A percentile compares a stretch with the other conserved stretches of the same genome.
phyloP scores from a whole-genome alignment of 2,113 vertebrate species.

The Vidua chalybeata region DNA sequence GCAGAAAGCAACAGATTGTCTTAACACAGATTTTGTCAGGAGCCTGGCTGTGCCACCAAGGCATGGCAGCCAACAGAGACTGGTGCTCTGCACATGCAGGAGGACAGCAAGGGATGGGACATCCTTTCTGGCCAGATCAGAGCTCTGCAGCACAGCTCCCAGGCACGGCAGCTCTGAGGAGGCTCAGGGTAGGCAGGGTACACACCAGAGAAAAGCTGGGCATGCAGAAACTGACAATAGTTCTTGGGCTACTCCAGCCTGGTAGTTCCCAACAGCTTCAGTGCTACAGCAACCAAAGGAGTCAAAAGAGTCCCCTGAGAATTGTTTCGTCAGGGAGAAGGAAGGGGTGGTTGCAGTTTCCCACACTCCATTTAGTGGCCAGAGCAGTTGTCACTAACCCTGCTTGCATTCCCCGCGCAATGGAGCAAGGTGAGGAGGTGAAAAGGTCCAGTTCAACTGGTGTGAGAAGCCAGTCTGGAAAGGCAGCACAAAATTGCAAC shows the following conservation, averaged over 20 bases:
- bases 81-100: neutral
- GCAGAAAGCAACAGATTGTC: neutral
- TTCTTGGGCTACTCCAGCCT: neutral
- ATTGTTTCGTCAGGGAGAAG: neutral
- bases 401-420: neutral
- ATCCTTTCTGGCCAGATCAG: neutral
- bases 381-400: neutral
- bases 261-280: neutral
- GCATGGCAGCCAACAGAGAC: neutral
- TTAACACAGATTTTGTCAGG: neutral
- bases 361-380: neutral
- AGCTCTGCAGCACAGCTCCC: neutral
- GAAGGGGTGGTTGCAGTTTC: neutral
- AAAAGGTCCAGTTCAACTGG: neutral
- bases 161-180: rapidly evolving
- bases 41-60: neutral
- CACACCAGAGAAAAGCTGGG: neutral
- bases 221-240: rapidly evolving
- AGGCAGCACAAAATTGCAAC: neutral
- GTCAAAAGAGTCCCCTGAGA: neutral
- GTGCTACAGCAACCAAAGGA: neutral
- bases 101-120: neutral
- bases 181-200: neutral
- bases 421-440: neutral
- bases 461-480: neutral